Conservation (phyloP, 1,140 invertebrate species). For the Polypedilum pembai region DNA sequence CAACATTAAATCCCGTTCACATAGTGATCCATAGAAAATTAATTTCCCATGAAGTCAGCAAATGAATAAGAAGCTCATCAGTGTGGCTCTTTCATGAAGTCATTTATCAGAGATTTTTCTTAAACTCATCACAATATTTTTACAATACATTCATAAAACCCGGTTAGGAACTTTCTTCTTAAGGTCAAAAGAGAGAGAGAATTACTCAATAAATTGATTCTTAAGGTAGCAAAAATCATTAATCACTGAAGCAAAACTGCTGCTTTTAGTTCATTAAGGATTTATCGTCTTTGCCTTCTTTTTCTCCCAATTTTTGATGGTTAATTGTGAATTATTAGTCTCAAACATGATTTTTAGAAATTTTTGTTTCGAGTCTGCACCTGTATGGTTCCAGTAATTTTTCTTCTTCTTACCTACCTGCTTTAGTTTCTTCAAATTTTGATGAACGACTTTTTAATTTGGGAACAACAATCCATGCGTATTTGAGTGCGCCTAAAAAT, state of each 20-base stretch:
- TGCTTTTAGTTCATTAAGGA: conserved; percentile 13
- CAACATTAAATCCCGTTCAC: neutral
- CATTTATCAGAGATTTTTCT: conserved; percentile 13
- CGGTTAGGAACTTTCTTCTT: neutral
- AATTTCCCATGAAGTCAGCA: neutral
- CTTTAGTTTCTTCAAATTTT: too few relatives aligned
- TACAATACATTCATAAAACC: neutral
- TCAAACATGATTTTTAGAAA: too few relatives aligned
- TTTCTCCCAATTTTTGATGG: neutral
- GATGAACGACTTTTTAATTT: too few relatives aligned
- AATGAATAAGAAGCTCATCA: conserved; percentile 10
- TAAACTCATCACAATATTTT: conserved; percentile 18
- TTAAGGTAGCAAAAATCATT: conserved; percentile 25
- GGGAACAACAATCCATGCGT: too few relatives aligned
- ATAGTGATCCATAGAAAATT: conserved; percentile 18
- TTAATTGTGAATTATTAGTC: conserved; percentile 26
- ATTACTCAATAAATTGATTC: conserved; percentile 15
- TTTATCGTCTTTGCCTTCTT: neutral
- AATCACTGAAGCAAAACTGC: conserved; percentile 9
- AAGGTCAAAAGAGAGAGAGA: neutral
- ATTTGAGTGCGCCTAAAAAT: too few relatives aligned
- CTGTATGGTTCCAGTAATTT: too few relatives aligned
- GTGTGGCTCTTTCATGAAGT: neutral
- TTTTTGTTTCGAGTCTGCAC: too few relatives aligned
- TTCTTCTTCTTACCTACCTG: too few relatives aligned